These are phyloP conservation scores for Rhadina sibilatrix DNA, from an alignment of 2,113 vertebrate species.

Conservation along the genomic window DNA sequence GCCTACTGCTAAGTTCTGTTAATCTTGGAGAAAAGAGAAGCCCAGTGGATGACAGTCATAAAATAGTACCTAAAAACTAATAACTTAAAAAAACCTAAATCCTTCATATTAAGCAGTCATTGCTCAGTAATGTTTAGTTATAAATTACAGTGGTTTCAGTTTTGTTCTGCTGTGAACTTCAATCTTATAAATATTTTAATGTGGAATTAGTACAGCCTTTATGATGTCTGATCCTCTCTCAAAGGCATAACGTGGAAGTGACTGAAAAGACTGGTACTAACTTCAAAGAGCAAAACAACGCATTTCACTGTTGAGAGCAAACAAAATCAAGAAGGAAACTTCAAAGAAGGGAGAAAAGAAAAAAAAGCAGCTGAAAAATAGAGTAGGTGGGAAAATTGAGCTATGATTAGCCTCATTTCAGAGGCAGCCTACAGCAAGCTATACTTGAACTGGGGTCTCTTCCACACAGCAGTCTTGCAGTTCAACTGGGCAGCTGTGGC, in stretches of 20 bases:
- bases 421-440: background rate
- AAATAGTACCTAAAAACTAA: background rate
- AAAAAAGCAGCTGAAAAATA: background rate
- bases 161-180: background rate
- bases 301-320: background rate
- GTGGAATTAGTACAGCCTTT: background rate
- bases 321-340: background rate
- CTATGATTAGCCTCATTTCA: background rate
- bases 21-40: background rate
- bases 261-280: background rate
- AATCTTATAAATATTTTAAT: background rate
- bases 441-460: accelerated
- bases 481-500: background rate
- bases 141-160: background rate
- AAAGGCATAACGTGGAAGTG: background rate
- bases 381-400: background rate
- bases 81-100: background rate
- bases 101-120: background rate
- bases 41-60: background rate
- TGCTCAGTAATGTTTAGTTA: background rate
- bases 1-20: background rate
- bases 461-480: background rate
- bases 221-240: background rate
- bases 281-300: background rate
- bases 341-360: background rate